These are phyloP conservation scores for Pogonus chalceus DNA, from an alignment of 1,140 invertebrate genomes.

Conservation along the genomic window DNA sequence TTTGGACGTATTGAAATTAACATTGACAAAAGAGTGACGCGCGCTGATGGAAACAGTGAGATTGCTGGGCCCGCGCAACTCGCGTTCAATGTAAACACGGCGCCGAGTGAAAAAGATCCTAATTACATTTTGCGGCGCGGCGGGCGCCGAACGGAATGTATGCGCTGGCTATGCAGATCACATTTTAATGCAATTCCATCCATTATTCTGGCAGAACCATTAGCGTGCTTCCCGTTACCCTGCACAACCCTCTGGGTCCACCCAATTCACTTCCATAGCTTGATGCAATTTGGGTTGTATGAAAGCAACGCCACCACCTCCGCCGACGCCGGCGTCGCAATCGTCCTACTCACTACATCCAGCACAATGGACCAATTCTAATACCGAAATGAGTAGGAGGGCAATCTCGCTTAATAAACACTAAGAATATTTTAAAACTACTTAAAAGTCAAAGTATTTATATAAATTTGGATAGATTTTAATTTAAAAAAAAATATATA, in stretches of 20 bases:
- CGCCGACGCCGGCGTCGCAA: not conserved
- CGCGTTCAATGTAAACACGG: not conserved
- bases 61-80: not conserved
- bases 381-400: not conserved
- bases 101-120: conserved; percentile 5
- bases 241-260: not conserved
- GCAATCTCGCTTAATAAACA: no score
- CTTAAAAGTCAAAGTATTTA: no score
- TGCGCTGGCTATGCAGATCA: conserved; percentile 26
- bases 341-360: no score
- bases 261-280: conserved; percentile 5
- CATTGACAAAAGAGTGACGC: conserved; percentile 6
- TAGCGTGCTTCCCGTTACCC: conserved; percentile 26
- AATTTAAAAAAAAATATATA: not conserved
- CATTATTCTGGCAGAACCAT: conserved; percentile 37
- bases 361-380: not conserved
- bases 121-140: conserved; percentile 4
- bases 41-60: conserved; percentile 3
- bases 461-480: no score
- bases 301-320: conserved; percentile 18
- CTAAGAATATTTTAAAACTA: no score
- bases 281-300: conserved; percentile 37
- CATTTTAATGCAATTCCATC: conserved; percentile 40
- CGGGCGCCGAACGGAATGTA: not conserved
- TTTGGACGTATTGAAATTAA: not conserved